Conservation (phyloP, 2,113 vertebrate species). For the Dasyprocta punctata region DNA sequence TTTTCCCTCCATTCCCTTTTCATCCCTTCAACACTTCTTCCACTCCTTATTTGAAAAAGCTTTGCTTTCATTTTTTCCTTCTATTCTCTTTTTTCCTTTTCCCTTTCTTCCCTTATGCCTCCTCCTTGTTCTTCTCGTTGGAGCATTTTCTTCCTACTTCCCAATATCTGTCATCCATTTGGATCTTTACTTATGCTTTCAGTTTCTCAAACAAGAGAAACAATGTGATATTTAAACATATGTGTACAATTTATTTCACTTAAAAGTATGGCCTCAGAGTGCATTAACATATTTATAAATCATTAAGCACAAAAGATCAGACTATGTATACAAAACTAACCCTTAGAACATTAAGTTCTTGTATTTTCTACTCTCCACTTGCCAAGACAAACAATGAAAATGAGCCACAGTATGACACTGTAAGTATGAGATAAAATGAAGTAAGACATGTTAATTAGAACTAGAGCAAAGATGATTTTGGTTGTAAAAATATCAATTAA, state of each 20-base stretch:
- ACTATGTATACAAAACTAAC: constrained; percentile 31
- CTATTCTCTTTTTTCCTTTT: not conserved
- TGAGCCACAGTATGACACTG: not conserved
- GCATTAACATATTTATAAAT: not conserved
- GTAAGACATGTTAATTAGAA: not conserved
- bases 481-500: constrained; percentile 36
- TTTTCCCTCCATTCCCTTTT: not conserved
- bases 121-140: not conserved
- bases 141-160: not conserved
- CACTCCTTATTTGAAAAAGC: not conserved
- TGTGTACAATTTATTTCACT: not conserved
- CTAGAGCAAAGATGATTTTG: constrained; percentile 6
- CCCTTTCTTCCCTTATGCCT: not conserved
- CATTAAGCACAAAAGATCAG: not conserved
- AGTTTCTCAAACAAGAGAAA: not conserved
- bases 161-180: not conserved
- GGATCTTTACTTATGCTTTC: not conserved
- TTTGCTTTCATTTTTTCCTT: not conserved
- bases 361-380: not conserved
- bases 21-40: not conserved
- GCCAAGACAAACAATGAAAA: not conserved
- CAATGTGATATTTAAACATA: not conserved
- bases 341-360: constrained; percentile 8
- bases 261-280: not conserved
- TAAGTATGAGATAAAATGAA: constrained; percentile 12